Conservation (phyloP, 2,888 invertebrate genomes). For the Macrosoma leucophasiata region DNA sequence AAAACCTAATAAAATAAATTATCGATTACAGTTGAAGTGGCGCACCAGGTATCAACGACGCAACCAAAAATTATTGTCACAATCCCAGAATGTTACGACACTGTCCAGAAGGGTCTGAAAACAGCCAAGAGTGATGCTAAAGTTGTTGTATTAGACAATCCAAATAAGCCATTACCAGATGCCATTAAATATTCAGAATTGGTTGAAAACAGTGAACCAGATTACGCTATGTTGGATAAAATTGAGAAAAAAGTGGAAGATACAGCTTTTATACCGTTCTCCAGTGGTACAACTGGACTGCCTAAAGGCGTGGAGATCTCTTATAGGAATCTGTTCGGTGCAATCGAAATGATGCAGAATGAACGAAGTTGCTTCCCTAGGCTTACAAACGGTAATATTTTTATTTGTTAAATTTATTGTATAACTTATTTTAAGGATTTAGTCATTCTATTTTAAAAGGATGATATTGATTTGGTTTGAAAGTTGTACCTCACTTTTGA, state of each 20-base stretch:
- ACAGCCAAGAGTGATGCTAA: conserved; percentile 62
- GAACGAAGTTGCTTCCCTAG: conserved; percentile 41
- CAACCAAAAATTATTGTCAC: conserved; percentile 79
- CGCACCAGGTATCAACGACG: conserved; percentile 77
- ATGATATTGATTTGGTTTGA: too few relatives aligned
- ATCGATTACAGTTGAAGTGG: conserved; percentile 79
- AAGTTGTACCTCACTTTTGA: too few relatives aligned
- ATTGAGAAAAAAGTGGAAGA: conserved; percentile 70
- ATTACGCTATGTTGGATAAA: conserved; percentile 61
- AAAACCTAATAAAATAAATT: conserved; percentile 2
- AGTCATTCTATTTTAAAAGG: too few relatives aligned
- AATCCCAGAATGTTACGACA: conserved; percentile 67
- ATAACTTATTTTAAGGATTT: too few relatives aligned
- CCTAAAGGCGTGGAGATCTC: conserved; percentile 84
- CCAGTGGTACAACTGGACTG: conserved; percentile 89
- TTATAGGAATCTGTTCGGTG: conserved; percentile 71
- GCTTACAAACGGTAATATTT: conserved; percentile 46
- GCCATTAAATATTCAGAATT: conserved; percentile 78
- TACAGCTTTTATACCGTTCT: conserved; percentile 83
- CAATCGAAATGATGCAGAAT: conserved; percentile 41
- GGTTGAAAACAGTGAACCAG: conserved; percentile 66
- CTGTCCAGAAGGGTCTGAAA: conserved; percentile 58
- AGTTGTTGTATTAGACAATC: conserved; percentile 66
- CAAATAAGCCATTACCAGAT: conserved; percentile 65
- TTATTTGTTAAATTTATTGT: too few relatives aligned